These are phyloP conservation scores for Axis porcinus DNA, from an alignment of 2,113 vertebrate genomes.

Conservation along the genomic window DNA sequence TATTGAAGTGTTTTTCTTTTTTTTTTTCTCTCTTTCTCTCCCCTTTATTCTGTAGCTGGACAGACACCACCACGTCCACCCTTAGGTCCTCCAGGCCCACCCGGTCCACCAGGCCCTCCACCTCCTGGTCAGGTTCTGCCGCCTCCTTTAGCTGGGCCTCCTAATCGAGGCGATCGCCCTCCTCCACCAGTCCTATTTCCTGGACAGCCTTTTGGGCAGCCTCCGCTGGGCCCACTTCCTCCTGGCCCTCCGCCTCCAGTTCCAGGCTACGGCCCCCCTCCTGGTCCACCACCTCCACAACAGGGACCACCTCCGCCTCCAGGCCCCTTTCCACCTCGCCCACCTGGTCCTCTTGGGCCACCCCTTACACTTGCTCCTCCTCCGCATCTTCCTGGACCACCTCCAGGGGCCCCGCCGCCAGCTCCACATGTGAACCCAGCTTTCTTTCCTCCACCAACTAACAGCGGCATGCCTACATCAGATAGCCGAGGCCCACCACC, in stretches of 20 bases:
- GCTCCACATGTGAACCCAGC: conserved; percentile 98
- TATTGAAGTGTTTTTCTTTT: conserved; percentile 46
- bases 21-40: neutral
- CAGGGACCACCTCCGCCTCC: conserved; percentile 95
- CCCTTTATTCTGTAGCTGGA: conserved; percentile 83
- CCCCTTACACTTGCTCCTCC: conserved; percentile 96
- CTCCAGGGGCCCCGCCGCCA: conserved; percentile 96
- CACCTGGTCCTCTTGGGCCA: conserved; percentile 93
- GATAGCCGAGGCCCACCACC: conserved; percentile 95
- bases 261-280: conserved; percentile 92
- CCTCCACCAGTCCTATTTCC: conserved; percentile 98
- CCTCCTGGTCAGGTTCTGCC: conserved; percentile 96
- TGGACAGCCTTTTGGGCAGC: conserved; percentile 96
- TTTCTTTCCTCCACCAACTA: conserved; percentile 97
- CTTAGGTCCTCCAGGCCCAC: conserved; percentile 93
- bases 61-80: conserved; percentile 96
- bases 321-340: conserved; percentile 94
- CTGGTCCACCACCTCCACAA: conserved; percentile 94
- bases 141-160: conserved; percentile 93
- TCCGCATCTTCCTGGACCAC: conserved; percentile 96
- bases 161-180: conserved; percentile 94
- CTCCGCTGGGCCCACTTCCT: conserved; percentile 93
- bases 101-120: conserved; percentile 94
- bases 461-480: conserved; percentile 93
- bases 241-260: conserved; percentile 97